Conservation (phyloP, 2,888 invertebrate species). For the Apodemia zela region DNA sequence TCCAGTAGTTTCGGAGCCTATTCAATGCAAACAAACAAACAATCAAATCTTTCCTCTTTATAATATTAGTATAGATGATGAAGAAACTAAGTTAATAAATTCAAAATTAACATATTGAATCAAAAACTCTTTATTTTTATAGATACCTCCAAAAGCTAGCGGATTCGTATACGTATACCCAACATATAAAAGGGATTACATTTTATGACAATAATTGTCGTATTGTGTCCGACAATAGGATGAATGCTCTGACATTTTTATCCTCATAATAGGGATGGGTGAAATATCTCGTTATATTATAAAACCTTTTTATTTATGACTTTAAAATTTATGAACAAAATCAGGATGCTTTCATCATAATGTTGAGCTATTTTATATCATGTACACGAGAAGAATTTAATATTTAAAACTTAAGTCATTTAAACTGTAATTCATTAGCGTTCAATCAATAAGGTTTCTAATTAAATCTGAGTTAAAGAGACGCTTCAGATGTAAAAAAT, state of each 20-base stretch:
- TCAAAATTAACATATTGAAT: neutral
- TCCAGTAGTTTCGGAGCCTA: too few species aligned
- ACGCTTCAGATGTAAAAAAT: neutral
- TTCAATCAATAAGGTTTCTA: neutral
- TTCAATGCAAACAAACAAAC: too few species aligned
- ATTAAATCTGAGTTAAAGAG: neutral
- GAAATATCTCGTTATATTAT: constrained; percentile 8
- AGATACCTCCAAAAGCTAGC: neutral
- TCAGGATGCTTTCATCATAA: neutral
- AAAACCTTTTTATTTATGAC: neutral
- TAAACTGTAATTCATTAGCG: neutral
- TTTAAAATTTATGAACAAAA: neutral
- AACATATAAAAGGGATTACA: constrained; percentile 56
- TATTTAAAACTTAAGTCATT: neutral
- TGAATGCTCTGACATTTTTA: constrained; percentile 18
- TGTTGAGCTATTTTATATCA: neutral
- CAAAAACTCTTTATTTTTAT: neutral
- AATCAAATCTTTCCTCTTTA: too few species aligned
- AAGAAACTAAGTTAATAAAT: neutral
- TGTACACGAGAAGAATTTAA: neutral
- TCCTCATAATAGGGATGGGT: constrained; percentile 17
- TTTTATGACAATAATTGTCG: constrained; percentile 74
- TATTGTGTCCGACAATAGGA: constrained; percentile 50
- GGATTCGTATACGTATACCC: neutral
- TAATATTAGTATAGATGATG: too few species aligned